These are phyloP conservation scores for Epinotia bilunana DNA, from an alignment of 2,888 invertebrate species.

Conservation along the genomic window DNA sequence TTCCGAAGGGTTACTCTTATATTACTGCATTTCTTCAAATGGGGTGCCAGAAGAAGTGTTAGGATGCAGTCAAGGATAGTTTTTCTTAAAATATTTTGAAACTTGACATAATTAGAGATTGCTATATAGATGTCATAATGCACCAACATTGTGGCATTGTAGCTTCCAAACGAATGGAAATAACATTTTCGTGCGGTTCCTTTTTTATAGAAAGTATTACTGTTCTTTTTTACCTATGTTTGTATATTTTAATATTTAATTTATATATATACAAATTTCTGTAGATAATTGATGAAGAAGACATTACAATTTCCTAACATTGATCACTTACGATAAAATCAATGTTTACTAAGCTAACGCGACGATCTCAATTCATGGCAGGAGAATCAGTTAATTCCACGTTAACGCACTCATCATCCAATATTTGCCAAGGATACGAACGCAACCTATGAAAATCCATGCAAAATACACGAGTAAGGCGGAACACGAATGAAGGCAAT, in stretches of 20 bases:
- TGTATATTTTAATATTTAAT: no score
- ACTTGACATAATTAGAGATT: no score
- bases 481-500: slow-evolving; percentile 35
- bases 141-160: no score
- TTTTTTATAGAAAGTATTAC: no score
- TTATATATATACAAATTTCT: no score
- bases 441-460: slow-evolving; percentile 37
- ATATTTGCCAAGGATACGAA: slow-evolving; percentile 41
- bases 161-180: no score
- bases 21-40: not conserved
- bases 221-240: no score
- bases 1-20: no score
- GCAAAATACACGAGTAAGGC: slow-evolving; percentile 41
- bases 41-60: not conserved
- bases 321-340: not conserved
- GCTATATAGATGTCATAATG: no score
- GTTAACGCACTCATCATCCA: slow-evolving; percentile 39
- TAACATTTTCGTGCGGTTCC: no score
- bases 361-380: slow-evolving; percentile 9
- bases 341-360: not conserved
- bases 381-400: slow-evolving; percentile 39
- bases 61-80: not conserved
- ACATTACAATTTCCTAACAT: not conserved
- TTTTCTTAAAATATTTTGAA: no score
- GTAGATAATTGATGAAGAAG: not conserved